Evolutionary conservation across 2,888 invertebrate species (phyloP).

Genomic region (Noctua janthina): DNA sequence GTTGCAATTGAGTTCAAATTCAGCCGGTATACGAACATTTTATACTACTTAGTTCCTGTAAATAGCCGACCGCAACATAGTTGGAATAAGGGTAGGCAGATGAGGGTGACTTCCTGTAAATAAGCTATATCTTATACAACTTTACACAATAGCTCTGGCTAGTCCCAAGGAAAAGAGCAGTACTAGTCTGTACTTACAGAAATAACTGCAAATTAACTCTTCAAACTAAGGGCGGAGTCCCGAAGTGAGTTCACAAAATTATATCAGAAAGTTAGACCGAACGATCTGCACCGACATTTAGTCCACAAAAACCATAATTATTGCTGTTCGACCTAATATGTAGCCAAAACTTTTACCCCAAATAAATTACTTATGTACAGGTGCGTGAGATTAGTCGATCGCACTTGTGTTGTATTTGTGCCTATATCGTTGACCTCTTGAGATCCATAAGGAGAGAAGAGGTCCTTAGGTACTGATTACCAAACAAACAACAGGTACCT

Average conservation of each 20-base stretch:
- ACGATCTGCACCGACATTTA: neutral
- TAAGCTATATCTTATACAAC: neutral
- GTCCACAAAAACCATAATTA: neutral
- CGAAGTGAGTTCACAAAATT: neutral
- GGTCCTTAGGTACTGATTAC: neutral
- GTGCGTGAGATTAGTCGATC: neutral
- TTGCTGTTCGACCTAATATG: neutral
- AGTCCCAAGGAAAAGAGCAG: neutral
- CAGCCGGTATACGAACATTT: neutral
- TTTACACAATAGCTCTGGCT: neutral
- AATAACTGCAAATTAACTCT: too few species aligned
- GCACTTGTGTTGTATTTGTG: too few species aligned
- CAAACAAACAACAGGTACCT: neutral
- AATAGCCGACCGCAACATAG: neutral
- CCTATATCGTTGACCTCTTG: neutral
- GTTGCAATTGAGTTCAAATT: constrained; percentile 6
- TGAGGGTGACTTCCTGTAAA: neutral
- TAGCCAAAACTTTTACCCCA: neutral
- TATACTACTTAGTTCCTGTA: neutral
- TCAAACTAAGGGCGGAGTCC: neutral
- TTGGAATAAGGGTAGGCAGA: neutral
- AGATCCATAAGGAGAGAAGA: neutral
- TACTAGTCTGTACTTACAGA: neutral
- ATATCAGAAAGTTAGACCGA: neutral
- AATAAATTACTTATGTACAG: neutral